These are phyloP conservation scores for Drosophila phalerata DNA, from an alignment of 2,888 invertebrate genomes.

Conservation along the genomic window DNA sequence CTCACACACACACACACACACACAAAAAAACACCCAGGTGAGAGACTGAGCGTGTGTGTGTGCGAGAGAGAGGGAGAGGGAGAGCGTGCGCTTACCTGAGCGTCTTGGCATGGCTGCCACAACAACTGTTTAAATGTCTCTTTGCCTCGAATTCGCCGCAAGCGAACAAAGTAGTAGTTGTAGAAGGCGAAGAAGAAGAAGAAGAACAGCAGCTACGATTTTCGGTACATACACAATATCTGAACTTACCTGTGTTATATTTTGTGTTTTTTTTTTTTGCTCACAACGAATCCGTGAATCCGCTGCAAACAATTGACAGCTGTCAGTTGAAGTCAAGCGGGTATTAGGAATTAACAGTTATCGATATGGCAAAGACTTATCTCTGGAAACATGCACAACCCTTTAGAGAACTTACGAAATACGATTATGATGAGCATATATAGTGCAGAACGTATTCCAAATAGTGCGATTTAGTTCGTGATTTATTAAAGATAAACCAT, in stretches of 20 bases:
- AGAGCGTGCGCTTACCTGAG: slow-evolving; percentile 58
- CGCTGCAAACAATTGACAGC: slow-evolving; percentile 46
- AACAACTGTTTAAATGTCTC: slow-evolving; percentile 51
- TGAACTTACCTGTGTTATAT: slow-evolving; percentile 44
- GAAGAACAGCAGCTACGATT: slow-evolving; percentile 44
- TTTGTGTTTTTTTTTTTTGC: neutral
- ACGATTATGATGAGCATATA: neutral
- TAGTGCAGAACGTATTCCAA: too few species aligned
- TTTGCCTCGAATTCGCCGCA: slow-evolving; percentile 67
- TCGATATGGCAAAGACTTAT: slow-evolving; percentile 25
- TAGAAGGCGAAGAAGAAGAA: slow-evolving; percentile 12
- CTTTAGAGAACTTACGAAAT: neutral
- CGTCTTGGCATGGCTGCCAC: slow-evolving; percentile 29
- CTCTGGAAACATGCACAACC: slow-evolving; percentile 1
- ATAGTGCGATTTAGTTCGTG: too few species aligned
- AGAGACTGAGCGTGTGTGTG: slow-evolving; percentile 20
- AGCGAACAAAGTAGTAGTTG: slow-evolving; percentile 12
- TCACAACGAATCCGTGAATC: slow-evolving; percentile 55
- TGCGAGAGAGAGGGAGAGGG: slow-evolving; percentile 19
- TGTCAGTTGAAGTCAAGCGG: slow-evolving; percentile 47
- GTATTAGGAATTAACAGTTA: slow-evolving; percentile 43
- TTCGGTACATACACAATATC: slow-evolving; percentile 53
- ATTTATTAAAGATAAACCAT: too few species aligned
- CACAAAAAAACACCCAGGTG: slow-evolving; percentile 26
- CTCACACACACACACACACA: slow-evolving; percentile 30